Evolutionary conservation across 2,797 vertebrate species (phyloP).

Genomic region (Mus caroli): DNA sequence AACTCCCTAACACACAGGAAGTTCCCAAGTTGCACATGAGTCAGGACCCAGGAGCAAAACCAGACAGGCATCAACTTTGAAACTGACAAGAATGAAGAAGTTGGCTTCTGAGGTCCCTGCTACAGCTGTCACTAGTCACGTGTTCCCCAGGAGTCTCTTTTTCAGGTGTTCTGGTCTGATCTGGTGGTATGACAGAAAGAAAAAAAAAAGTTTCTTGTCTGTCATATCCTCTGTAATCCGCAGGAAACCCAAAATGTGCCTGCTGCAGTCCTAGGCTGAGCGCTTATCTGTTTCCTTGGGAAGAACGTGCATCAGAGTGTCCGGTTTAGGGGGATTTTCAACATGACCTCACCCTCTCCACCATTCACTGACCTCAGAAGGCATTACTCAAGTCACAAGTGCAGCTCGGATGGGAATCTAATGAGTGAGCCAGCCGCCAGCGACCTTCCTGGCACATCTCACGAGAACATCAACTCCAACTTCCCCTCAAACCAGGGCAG

Average conservation of each 20-base stretch:
- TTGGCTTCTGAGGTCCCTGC: neutral
- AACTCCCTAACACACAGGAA: neutral
- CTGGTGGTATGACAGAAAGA: neutral
- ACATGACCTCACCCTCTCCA: conserved; percentile 77
- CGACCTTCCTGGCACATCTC: neutral
- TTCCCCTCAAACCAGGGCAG: neutral
- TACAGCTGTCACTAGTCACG: neutral
- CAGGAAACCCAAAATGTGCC: conserved; percentile 79
- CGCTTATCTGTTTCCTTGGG: conserved; percentile 80
- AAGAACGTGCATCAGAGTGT: conserved; percentile 72
- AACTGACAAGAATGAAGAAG: conserved; percentile 40
- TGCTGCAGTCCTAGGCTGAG: conserved; percentile 25
- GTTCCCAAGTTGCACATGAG: neutral
- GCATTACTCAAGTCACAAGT: neutral
- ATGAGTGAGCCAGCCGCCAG: neutral
- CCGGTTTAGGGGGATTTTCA: conserved; percentile 78
- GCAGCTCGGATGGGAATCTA: neutral
- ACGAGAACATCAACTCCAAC: neutral
- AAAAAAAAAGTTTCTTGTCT: conserved; percentile 37
- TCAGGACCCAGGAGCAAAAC: neutral
- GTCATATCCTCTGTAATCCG: conserved; percentile 74
- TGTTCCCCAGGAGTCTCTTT: conserved; percentile 28
- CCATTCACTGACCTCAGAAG: neutral
- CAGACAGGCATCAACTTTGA: neutral
- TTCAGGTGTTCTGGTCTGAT: conserved; percentile 62